These are phyloP conservation scores for Apantesis nais DNA, from an alignment of 2,888 invertebrate genomes.

Conservation along the genomic window DNA sequence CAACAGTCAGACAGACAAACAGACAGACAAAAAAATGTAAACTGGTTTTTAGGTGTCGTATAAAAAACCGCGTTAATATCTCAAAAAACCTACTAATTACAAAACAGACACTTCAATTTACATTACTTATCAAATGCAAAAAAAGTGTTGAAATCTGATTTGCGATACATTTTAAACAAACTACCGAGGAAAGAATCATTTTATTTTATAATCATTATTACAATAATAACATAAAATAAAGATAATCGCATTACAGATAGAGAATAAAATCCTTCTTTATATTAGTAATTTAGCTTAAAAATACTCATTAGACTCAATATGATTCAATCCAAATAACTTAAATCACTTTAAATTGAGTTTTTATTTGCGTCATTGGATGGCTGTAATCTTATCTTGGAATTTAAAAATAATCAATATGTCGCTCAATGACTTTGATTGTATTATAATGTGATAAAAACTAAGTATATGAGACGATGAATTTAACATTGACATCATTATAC, in stretches of 20 bases:
- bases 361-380: conserved; percentile 27
- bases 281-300: background rate
- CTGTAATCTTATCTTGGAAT: conserved; percentile 39
- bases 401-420: conserved; percentile 28
- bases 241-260: background rate
- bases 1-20: too few species aligned
- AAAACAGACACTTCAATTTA: too few species aligned
- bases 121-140: background rate
- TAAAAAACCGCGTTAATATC: too few species aligned
- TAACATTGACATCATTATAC: background rate
- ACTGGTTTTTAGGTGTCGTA: too few species aligned
- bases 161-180: background rate
- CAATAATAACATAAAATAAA: background rate
- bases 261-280: background rate
- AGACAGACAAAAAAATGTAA: too few species aligned
- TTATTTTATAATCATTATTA: background rate
- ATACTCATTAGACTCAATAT: background rate
- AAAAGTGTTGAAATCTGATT: background rate
- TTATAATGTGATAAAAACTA: conserved; percentile 2
- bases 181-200: background rate
- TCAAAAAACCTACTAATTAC: too few species aligned
- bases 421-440: background rate
- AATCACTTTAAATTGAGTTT: background rate
- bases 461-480: background rate
- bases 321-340: background rate